Conservation (phyloP, 2,113 vertebrate genomes). For the Pollimyrus isidori region DNA sequence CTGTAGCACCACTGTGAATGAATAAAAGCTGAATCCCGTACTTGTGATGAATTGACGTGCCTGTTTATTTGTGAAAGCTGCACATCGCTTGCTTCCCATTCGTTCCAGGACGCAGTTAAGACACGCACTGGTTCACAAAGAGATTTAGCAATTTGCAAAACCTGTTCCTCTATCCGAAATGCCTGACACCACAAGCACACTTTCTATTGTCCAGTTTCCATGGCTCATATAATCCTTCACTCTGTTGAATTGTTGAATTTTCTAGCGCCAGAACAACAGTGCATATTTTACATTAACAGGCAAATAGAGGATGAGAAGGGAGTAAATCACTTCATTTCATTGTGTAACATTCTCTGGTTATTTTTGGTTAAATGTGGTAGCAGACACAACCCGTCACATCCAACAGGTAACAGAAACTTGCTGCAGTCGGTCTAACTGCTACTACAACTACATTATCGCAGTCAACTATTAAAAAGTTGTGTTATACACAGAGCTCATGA, state of each 20-base stretch:
- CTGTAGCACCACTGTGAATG: not conserved
- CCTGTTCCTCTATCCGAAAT: not conserved
- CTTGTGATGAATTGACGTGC: not conserved
- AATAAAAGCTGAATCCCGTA: constrained; percentile 1
- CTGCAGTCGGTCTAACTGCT: not conserved
- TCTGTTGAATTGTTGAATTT: not conserved
- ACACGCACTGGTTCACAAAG: not conserved
- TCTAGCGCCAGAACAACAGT: not conserved
- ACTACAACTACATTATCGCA: not conserved
- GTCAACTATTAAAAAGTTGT: not conserved
- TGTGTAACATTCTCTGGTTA: not conserved
- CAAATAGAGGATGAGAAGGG: not conserved
- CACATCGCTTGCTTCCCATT: not conserved
- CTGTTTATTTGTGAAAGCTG: not conserved
- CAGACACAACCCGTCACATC: not conserved
- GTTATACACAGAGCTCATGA: not conserved
- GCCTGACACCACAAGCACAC: not conserved
- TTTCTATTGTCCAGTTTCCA: not conserved
- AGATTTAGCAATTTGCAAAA: not conserved
- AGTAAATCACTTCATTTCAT: not conserved
- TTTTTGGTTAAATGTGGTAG: not conserved
- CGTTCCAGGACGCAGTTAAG: not conserved
- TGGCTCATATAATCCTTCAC: not conserved
- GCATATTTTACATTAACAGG: not conserved
- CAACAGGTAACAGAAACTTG: not conserved